phyloP scores from a whole-genome alignment of 1,140 invertebrate species.

The Galleria mellonella region DNA sequence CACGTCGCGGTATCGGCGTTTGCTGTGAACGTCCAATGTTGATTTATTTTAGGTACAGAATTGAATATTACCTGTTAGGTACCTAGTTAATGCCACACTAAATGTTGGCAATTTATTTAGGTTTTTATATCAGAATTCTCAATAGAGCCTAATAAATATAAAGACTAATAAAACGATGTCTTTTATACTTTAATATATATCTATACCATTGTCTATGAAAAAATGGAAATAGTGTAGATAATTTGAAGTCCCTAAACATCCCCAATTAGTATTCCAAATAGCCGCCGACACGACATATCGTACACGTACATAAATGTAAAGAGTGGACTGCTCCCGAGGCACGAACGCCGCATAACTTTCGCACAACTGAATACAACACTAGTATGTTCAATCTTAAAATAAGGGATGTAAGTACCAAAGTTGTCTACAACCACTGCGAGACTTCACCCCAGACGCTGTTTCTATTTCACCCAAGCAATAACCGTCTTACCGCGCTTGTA shows the following conservation, averaged over 20 bases:
- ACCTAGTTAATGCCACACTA: neutral
- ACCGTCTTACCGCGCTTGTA: slow-evolving; percentile 60
- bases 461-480: slow-evolving; percentile 69
- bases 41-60: slow-evolving; percentile 21
- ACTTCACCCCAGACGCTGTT: slow-evolving; percentile 52
- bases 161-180: too few relatives aligned
- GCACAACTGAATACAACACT: slow-evolving; percentile 24
- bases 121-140: too few relatives aligned
- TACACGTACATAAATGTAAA: slow-evolving; percentile 69
- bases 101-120: neutral
- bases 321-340: slow-evolving; percentile 64
- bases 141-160: too few relatives aligned
- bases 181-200: too few relatives aligned
- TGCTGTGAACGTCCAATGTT: slow-evolving; percentile 14
- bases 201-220: too few relatives aligned
- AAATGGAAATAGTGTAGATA: neutral
- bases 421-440: slow-evolving; percentile 30
- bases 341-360: slow-evolving; percentile 68
- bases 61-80: slow-evolving; percentile 19
- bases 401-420: slow-evolving; percentile 40
- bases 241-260: slow-evolving; percentile 45
- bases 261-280: slow-evolving; percentile 73
- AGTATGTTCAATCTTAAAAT: slow-evolving; percentile 46
- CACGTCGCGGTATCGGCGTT: slow-evolving; percentile 25
- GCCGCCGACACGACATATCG: slow-evolving; percentile 67